Percentiles rank a stretch among this genome's conserved stretches.
Conservation (phyloP, 1,140 invertebrate genomes). For the Caenorhabditis briggsae region DNA sequence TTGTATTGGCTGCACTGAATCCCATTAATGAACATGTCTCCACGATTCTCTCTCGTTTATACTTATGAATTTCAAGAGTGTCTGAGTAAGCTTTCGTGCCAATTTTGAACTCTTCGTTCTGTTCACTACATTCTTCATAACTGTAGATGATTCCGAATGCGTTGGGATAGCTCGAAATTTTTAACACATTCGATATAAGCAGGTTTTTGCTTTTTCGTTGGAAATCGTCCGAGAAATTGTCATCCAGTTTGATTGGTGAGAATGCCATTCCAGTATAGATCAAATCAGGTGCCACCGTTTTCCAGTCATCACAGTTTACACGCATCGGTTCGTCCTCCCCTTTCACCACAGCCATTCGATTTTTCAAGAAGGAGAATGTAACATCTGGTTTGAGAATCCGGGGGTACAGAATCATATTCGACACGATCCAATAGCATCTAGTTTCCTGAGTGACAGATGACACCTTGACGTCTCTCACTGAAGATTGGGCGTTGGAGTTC, state of each 20-base stretch:
- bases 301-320: neutral
- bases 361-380: neutral
- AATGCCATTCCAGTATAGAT: neutral
- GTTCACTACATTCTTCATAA: neutral
- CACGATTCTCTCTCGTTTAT: neutral
- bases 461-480: too few species aligned
- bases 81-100: neutral
- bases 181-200: neutral
- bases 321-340: conserved; percentile 11
- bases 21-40: conserved; percentile 34
- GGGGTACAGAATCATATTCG: neutral
- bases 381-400: neutral
- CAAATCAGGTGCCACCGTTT: neutral
- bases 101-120: neutral
- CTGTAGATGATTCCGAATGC: conserved; percentile 6
- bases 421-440: neutral
- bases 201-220: neutral
- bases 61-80: neutral
- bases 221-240: neutral
- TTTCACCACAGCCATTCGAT: conserved; percentile 28
- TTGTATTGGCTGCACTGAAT: conserved; percentile 19
- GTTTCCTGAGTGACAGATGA: neutral
- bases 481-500: too few species aligned
- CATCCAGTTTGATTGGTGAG: neutral
- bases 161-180: conserved; percentile 12